Percentiles rank a stretch among this genome's conserved stretches.
Evolutionary conservation across 2,113 vertebrate genomes (phyloP).

Genomic region (Vulpes lagopus): DNA sequence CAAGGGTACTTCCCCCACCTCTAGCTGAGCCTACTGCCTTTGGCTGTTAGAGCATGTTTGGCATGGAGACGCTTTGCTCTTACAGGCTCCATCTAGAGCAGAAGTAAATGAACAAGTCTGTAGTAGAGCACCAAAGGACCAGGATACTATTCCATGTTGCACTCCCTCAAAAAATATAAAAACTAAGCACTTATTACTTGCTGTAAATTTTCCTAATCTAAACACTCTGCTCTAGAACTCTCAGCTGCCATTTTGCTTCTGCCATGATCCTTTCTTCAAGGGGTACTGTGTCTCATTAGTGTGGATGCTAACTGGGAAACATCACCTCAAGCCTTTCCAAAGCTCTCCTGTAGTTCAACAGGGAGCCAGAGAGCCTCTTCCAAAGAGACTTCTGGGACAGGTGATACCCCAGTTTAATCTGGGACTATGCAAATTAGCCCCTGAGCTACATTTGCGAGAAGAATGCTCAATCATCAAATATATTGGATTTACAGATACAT

Average conservation of each 20-base stretch:
- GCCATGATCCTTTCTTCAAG: neutral
- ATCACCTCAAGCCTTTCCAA: neutral
- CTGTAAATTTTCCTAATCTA: neutral
- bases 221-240: neutral
- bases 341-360: neutral
- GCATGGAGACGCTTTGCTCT: neutral
- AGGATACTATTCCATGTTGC: neutral
- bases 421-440: neutral
- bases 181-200: neutral
- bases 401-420: neutral
- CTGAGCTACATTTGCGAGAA: neutral
- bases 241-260: neutral
- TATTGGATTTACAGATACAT: neutral
- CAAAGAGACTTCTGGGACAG: neutral
- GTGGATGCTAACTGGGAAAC: neutral
- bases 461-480: neutral
- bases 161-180: neutral
- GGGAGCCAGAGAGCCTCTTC: neutral
- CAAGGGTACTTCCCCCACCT: neutral
- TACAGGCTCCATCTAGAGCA: neutral
- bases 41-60: neutral
- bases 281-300: accelerated
- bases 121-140: neutral
- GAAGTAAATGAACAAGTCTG: neutral
- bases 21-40: neutral